phyloP scores from a whole-genome alignment of 2,113 vertebrate genomes.

The Pionites leucogaster region DNA sequence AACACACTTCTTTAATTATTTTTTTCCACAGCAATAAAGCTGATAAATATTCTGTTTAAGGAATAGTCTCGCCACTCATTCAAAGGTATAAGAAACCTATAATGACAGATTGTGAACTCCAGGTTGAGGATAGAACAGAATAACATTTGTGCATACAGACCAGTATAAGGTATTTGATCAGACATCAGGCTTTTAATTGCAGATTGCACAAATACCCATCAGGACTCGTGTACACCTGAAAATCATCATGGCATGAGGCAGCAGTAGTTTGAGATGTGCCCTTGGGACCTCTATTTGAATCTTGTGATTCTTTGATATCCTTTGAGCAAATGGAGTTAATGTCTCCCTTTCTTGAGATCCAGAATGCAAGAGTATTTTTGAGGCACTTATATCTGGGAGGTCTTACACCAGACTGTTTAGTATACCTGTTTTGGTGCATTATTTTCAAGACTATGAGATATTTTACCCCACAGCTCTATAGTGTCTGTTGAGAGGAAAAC shows the following conservation, averaged over 20 bases:
- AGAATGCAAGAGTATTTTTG: not conserved
- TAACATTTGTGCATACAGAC: not conserved
- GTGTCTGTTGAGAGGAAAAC: not conserved
- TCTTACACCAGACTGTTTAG: not conserved
- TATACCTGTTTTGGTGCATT: not conserved
- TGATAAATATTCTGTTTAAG: slow-evolving; percentile 50
- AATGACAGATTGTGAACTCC: slow-evolving; percentile 8
- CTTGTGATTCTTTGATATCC: not conserved
- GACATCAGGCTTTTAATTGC: slow-evolving; percentile 16
- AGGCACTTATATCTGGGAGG: not conserved
- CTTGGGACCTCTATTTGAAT: not conserved
- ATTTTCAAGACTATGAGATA: not conserved
- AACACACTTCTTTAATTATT: not conserved
- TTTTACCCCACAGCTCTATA: not conserved
- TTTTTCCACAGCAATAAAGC: not conserved
- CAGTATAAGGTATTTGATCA: not conserved
- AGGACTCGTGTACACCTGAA: slow-evolving; percentile 31
- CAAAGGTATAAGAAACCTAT: slow-evolving; percentile 17
- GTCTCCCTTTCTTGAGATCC: not conserved
- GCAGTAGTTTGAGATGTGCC: not conserved
- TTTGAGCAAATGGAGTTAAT: not conserved
- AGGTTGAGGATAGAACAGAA: not conserved
- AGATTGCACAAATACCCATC: not conserved
- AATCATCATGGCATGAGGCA: not conserved
- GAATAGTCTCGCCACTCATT: not conserved